These are phyloP conservation scores for Pachymerium ferrugineum DNA, from an alignment of 2,888 invertebrate genomes.

Conservation along the genomic window DNA sequence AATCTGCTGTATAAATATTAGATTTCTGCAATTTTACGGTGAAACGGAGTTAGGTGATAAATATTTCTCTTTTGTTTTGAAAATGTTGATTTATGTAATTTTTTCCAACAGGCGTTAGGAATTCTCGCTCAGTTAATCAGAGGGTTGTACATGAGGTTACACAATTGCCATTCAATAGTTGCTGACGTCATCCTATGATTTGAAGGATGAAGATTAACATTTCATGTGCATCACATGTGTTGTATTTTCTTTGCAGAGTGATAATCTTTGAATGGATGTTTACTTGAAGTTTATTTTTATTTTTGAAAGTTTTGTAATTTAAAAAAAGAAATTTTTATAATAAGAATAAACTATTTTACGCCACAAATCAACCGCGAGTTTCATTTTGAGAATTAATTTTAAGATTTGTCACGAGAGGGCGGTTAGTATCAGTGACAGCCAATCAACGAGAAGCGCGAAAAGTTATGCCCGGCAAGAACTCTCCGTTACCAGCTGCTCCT, in stretches of 20 bases:
- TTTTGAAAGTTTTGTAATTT: too few relatives aligned
- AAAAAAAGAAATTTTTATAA: too few relatives aligned
- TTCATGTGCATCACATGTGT: conserved; percentile 3
- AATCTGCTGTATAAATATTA: not conserved
- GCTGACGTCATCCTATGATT: not conserved
- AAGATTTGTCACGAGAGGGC: too few relatives aligned
- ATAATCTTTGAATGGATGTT: not conserved
- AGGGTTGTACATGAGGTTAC: too few relatives aligned
- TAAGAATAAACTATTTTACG: too few relatives aligned
- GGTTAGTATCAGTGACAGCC: too few relatives aligned
- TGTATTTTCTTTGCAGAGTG: not conserved
- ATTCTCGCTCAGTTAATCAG: not conserved
- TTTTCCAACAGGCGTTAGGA: not conserved
- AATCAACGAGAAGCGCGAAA: too few relatives aligned
- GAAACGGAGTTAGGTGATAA: not conserved
- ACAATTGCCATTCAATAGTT: not conserved
- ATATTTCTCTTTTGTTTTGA: not conserved
- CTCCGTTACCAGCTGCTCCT: too few relatives aligned
- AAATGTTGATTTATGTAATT: not conserved
- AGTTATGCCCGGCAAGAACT: too few relatives aligned
- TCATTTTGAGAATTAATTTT: too few relatives aligned
- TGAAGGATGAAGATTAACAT: not conserved
- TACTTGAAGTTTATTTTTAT: not conserved
- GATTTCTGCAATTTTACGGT: not conserved
- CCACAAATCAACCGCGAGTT: too few relatives aligned